Percentiles rank a stretch among this genome's conserved stretches.
phyloP scores from a whole-genome alignment of 2,888 invertebrate species.

The Labia minor region DNA sequence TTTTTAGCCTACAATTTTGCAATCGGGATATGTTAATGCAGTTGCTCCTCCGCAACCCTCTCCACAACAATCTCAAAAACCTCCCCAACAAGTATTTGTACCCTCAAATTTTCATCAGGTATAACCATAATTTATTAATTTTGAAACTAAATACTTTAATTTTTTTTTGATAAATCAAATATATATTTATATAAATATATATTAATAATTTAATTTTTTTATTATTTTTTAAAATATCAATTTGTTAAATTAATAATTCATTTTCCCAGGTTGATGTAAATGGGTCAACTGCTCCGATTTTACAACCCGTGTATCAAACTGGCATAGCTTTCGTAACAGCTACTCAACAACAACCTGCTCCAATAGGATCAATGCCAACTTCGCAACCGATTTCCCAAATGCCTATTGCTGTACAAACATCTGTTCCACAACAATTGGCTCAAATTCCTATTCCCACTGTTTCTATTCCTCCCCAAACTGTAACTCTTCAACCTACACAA shows the following conservation, averaged over 20 bases:
- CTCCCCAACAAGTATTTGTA: not conserved
- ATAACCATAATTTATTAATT: not conserved
- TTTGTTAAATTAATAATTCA: no score
- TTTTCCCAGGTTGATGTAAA: not conserved
- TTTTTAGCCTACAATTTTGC: not conserved
- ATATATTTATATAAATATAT: no score
- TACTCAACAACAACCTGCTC: constrained; percentile 15
- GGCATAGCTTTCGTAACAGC: constrained; percentile 20
- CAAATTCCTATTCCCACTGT: not conserved
- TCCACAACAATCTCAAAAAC: constrained; percentile 30
- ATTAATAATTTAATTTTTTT: no score
- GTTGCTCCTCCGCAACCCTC: constrained; percentile 22
- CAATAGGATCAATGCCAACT: constrained; percentile 20
- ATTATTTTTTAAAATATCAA: no score
- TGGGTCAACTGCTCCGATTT: constrained; percentile 26
- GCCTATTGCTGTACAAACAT: constrained; percentile 19
- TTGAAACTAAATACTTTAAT: no score
- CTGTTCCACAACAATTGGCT: constrained; percentile 18
- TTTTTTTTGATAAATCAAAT: no score
- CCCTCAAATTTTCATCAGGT: not conserved
- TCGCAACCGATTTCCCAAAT: constrained; percentile 17
- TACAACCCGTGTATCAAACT: constrained; percentile 29
- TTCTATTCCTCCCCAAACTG: constrained; percentile 27
- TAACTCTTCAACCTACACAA: constrained; percentile 30
- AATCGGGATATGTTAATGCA: not conserved